Evolutionary conservation across 2,888 invertebrate genomes (phyloP), one percentile per base, ranked within the genome.

Genomic region (Synergus itoensis): DNA sequence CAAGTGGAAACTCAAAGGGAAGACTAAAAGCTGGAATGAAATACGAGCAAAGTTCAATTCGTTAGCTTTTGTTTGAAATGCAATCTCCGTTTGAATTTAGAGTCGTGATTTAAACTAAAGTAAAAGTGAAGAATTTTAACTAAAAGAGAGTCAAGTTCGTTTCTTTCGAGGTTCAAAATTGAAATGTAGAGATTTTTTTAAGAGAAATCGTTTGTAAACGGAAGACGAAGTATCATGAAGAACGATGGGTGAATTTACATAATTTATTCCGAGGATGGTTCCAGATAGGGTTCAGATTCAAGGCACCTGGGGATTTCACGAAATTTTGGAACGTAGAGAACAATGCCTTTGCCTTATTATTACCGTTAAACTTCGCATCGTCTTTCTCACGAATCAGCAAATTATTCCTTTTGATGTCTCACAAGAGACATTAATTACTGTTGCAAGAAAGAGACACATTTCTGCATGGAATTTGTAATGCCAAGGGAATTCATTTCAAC

Each of bases 181-280:
- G 73, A 73, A 69, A 69, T 48, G 48, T 28, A 45, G 69, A 48
- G 48, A 69, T 69, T 73, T 73, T 69, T 9, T 73, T 53, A 9
- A n/a, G 16, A 73, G 73, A 53, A 73, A 73, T 57, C 53, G 53
- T 57, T 73, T 36, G 73, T 53, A 73, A 73, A 73, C 53, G 73
- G 53, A 57, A 48, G 73, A 73, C 53, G 73, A 73, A 73, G 73
- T 73, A 36, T 48, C 73, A 73, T 53, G 53, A 73, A 73, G 53
- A 53, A 40, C 11, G 73, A 73, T 73, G 48, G 73, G 57, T 57
- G 36, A 11, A 73, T 73, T 73, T 57, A 53, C 48, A 73, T 73
- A 73, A 73, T 73, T 53, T 53, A 73, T 73, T 73, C 73, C 28
- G 21, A 28, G 62, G 14, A 62, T 62, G 36, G n/a, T 11, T 53